These are phyloP conservation scores for Aquatica leii DNA, from an alignment of 2,888 invertebrate species.

Conservation along the genomic window DNA sequence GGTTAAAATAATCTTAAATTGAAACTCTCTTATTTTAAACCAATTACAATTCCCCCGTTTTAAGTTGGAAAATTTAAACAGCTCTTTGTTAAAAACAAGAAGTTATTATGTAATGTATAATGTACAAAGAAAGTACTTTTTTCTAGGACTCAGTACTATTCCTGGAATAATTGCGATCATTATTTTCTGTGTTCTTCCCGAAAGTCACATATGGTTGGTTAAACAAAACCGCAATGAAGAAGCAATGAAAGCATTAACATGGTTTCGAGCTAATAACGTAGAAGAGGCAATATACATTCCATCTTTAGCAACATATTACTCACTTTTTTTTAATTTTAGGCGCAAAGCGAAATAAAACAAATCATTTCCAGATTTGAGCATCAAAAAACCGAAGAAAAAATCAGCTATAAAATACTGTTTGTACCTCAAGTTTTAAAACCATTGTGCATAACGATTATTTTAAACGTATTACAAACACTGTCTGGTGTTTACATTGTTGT, in stretches of 20 bases:
- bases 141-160: slow-evolving; percentile 66
- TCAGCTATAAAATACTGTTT: slow-evolving; percentile 61
- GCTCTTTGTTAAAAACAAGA: no score
- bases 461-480: slow-evolving; percentile 76
- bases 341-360: slow-evolving; percentile 69
- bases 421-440: slow-evolving; percentile 74
- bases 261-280: slow-evolving; percentile 56
- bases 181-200: slow-evolving; percentile 72
- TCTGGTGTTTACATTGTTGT: slow-evolving; percentile 82
- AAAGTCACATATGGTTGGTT: slow-evolving; percentile 79
- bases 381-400: slow-evolving; percentile 62
- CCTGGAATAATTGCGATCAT: slow-evolving; percentile 69
- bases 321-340: no score
- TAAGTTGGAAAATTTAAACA: no score
- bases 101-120: no score
- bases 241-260: slow-evolving; percentile 58
- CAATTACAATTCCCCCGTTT: no score
- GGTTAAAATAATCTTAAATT: no score
- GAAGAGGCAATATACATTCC: no score
- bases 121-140: not conserved
- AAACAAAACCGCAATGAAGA: slow-evolving; percentile 66
- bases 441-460: slow-evolving; percentile 74
- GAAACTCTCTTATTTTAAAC: no score
- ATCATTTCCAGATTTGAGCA: slow-evolving; percentile 67
- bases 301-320: no score